Conservation (phyloP, 2,888 invertebrate species). For the Endomychus coccineus region DNA sequence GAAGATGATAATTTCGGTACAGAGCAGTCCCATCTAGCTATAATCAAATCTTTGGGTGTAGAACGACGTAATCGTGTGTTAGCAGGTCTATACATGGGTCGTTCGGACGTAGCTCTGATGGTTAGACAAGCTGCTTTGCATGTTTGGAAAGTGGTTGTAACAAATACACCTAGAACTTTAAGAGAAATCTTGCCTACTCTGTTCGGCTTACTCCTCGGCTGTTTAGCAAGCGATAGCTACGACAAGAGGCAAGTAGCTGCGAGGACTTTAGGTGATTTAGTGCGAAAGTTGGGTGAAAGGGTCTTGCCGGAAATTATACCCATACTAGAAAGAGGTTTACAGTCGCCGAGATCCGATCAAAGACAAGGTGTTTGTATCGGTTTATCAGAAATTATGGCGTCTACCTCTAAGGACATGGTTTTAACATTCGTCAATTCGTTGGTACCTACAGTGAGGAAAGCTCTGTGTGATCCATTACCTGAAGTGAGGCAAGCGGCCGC, state of each 20-base stretch:
- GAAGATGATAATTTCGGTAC: conserved; percentile 99
- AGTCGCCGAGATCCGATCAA: conserved; percentile 88
- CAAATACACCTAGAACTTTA: conserved; percentile 93
- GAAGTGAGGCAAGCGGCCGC: conserved; percentile 94
- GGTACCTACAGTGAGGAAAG: conserved; percentile 90
- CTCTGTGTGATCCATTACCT: conserved; percentile 86
- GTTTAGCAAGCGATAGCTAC: conserved; percentile 91
- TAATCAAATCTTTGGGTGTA: conserved; percentile 78
- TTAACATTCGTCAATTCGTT: conserved; percentile 81
- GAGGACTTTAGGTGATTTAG: conserved; percentile 91
- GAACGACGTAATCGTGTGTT: conserved; percentile 88
- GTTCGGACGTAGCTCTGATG: conserved; percentile 94
- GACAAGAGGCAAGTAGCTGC: conserved; percentile 96
- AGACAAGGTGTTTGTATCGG: conserved; percentile 98
- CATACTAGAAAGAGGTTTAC: conserved; percentile 87
- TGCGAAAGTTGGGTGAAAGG: conserved; percentile 93
- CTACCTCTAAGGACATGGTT: conserved; percentile 92
- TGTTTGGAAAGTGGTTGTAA: conserved; percentile 99
- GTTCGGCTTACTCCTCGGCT: conserved; percentile 85
- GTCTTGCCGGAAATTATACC: conserved; percentile 98
- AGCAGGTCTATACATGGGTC: conserved; percentile 93
- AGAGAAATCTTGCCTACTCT: conserved; percentile 93
- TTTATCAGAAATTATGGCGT: conserved; percentile 94
- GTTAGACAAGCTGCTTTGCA: conserved; percentile 96
- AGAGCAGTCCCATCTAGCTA: conserved; percentile 87